Evolutionary conservation across 2,797 vertebrate species (phyloP).

Genomic region (Carduelis carduelis): DNA sequence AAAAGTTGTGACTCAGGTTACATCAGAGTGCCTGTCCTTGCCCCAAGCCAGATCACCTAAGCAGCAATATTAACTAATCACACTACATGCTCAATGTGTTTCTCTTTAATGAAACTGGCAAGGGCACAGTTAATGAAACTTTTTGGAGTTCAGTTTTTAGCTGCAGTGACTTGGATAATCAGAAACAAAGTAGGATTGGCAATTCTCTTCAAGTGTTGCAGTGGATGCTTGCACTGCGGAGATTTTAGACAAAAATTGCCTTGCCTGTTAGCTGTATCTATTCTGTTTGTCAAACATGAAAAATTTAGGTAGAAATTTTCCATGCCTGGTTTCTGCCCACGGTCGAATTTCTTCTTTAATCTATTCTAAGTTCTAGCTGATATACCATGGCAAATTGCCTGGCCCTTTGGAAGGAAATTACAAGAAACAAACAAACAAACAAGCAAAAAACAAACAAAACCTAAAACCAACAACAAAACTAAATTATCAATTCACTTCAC

Average conservation of each 20-base stretch:
- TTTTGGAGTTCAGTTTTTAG: background rate
- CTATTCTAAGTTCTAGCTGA: background rate
- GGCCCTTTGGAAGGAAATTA: background rate
- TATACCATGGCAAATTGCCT: background rate
- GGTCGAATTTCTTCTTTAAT: background rate
- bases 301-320: background rate
- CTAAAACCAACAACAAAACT: background rate
- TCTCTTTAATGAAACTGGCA: background rate
- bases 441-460: too few species aligned
- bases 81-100: background rate
- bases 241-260: background rate
- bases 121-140: background rate
- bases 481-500: background rate
- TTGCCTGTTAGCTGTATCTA: background rate
- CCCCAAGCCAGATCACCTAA: background rate
- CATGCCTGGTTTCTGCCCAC: background rate
- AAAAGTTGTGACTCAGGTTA: background rate
- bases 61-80: background rate
- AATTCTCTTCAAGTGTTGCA: background rate
- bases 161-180: background rate
- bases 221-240: background rate
- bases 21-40: background rate
- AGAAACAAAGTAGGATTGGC: background rate
- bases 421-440: background rate
- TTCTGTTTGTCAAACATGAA: background rate